A percentile compares a stretch with the other conserved stretches of the same genome.
Conservation (phyloP, 2,888 invertebrate genomes). For the Reticulitermes lucifugus region DNA sequence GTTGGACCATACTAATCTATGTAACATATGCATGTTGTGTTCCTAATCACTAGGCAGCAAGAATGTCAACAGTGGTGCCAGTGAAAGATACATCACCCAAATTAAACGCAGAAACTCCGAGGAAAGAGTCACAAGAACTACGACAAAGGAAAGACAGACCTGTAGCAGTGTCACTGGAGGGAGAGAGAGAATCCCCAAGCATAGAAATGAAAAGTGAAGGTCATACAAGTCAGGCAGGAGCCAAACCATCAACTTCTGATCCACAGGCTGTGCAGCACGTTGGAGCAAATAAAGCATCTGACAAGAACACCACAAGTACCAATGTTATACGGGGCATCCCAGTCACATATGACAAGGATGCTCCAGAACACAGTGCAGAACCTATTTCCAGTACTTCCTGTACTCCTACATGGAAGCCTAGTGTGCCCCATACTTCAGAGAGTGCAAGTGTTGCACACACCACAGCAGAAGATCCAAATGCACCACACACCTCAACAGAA, state of each 20-base stretch:
- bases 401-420: no score
- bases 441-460: no score
- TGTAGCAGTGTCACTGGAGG: background rate
- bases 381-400: no score
- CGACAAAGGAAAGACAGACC: background rate
- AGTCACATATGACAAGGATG: no score
- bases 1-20: background rate
- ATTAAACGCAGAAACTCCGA: background rate
- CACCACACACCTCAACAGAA: no score
- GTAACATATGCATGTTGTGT: conserved; percentile 12
- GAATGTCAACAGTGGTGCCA: background rate
- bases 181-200: background rate
- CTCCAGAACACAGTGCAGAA: no score
- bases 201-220: background rate
- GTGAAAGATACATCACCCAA: background rate
- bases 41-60: background rate
- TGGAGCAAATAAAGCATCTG: no score
- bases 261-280: background rate
- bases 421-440: no score
- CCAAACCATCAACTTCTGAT: background rate
- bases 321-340: no score
- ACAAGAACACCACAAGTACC: no score
- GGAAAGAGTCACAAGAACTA: background rate
- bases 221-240: background rate
- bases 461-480: no score